Percentiles rank a stretch among this genome's conserved stretches.
phyloP scores from a whole-genome alignment of 2,113 vertebrate species.

The Nematolebias whitei region DNA sequence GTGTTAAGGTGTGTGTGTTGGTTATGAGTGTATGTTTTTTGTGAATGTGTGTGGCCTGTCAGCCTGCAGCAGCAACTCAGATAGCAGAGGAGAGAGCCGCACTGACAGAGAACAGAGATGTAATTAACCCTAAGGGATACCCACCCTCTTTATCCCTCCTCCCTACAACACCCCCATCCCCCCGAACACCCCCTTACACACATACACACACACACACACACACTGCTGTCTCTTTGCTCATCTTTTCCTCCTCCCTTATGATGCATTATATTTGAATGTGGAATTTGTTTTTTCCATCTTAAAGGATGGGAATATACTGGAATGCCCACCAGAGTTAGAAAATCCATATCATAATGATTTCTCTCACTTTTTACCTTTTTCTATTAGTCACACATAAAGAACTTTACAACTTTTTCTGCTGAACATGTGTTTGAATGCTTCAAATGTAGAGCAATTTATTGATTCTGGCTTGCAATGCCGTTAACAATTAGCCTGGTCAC shows the following conservation, averaged over 20 bases:
- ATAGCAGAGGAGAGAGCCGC: conserved; percentile 52
- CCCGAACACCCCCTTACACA: no score
- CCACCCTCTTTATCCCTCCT: conserved; percentile 5
- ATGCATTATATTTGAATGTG: no score
- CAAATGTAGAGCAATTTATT: no score
- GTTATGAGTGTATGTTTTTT: conserved; percentile 10
- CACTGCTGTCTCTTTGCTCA: neutral
- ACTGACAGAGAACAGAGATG: conserved; percentile 79
- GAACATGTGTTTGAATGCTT: no score
- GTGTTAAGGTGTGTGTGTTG: conserved; percentile 17
- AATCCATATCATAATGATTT: no score
- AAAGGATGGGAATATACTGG: no score
- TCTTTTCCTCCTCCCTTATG: neutral
- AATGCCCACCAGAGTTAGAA: no score
- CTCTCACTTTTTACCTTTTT: neutral
- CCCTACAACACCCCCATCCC: no score
- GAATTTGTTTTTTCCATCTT: neutral
- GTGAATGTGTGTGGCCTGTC: conserved; percentile 58
- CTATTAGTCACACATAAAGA: neutral
- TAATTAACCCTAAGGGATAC: conserved; percentile 79
- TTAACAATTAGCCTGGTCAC: no score
- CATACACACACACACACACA: conserved; percentile 25
- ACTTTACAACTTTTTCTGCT: no score
- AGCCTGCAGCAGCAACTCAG: conserved; percentile 65
- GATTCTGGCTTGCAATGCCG: no score